These are phyloP conservation scores for Sebastes fasciatus DNA, from an alignment of 2,113 vertebrate genomes.

Conservation along the genomic window DNA sequence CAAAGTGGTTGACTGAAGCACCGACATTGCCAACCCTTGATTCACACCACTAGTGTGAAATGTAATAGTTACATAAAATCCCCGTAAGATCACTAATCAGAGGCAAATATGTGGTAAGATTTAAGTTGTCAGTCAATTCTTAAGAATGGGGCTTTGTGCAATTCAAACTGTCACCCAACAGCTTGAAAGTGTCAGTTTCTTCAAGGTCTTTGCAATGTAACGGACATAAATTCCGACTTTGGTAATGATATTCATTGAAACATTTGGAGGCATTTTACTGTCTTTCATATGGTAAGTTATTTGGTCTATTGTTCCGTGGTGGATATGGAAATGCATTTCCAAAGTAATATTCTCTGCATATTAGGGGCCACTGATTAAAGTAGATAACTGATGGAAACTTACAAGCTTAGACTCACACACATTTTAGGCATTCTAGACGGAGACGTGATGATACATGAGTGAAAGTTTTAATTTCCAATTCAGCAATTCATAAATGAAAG, in stretches of 20 bases:
- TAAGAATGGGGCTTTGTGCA: background rate
- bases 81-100: background rate
- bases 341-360: constrained; percentile 47
- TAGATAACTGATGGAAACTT: constrained; percentile 50
- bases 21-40: background rate
- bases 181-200: constrained; percentile 10
- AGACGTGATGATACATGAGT: constrained; percentile 13
- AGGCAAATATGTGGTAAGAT: background rate
- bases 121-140: constrained; percentile 1
- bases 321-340: constrained; percentile 63
- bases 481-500: constrained; percentile 65
- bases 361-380: constrained; percentile 49
- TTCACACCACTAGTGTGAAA: background rate
- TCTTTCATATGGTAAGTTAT: constrained; percentile 63
- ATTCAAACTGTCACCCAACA: constrained; percentile 10
- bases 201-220: constrained; percentile 51
- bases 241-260: constrained; percentile 78
- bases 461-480: constrained; percentile 58
- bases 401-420: constrained; percentile 12
- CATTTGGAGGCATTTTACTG: constrained; percentile 53
- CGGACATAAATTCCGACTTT: constrained; percentile 38
- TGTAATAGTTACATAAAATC: background rate
- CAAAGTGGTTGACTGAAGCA: background rate
- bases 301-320: constrained; percentile 44
- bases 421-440: background rate